These are phyloP conservation scores for Megaleporinus macrocephalus DNA, from an alignment of 2,113 vertebrate species.

Conservation along the genomic window DNA sequence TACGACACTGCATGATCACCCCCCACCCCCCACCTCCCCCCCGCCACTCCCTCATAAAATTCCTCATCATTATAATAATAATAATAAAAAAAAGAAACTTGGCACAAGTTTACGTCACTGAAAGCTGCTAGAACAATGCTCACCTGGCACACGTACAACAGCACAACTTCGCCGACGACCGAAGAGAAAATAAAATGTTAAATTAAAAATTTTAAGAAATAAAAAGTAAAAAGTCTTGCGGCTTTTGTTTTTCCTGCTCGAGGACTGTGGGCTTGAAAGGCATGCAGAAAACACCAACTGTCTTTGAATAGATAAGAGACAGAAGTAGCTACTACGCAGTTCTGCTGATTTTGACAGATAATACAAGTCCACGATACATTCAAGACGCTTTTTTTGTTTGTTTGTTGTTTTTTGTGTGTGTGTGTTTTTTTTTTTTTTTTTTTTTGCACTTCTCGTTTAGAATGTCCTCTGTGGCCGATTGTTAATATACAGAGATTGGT, in stretches of 20 bases:
- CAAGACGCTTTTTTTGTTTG: slow-evolving; percentile 53
- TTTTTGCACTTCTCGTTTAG: slow-evolving; percentile 63
- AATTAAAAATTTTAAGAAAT: background rate
- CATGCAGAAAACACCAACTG: slow-evolving; percentile 66
- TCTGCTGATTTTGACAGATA: slow-evolving; percentile 41
- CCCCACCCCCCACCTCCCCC: background rate
- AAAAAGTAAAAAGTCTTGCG: background rate
- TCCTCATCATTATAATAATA: slow-evolving; percentile 14
- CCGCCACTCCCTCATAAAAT: background rate
- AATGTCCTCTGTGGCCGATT: slow-evolving; percentile 58
- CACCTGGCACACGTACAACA: slow-evolving; percentile 66
- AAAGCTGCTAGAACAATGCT: slow-evolving; percentile 65
- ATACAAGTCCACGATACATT: slow-evolving; percentile 75
- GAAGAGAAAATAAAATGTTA: slow-evolving; percentile 7
- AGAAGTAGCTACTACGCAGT: slow-evolving; percentile 39
- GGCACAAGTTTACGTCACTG: slow-evolving; percentile 73
- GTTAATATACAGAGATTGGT: slow-evolving; percentile 55
- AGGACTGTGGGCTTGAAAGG: slow-evolving; percentile 44
- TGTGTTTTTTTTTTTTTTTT: slow-evolving; percentile 8
- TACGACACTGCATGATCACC: slow-evolving; percentile 55
- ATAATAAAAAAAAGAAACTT: slow-evolving; percentile 57
- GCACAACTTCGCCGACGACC: slow-evolving; percentile 56
- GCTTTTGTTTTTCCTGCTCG: slow-evolving; percentile 54
- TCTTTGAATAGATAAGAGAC: slow-evolving; percentile 54
- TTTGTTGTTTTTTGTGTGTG: slow-evolving; percentile 7